phyloP scores from a whole-genome alignment of 64 coral and sea anemone genomes.

The Dendrophyllia cribrosa region DNA sequence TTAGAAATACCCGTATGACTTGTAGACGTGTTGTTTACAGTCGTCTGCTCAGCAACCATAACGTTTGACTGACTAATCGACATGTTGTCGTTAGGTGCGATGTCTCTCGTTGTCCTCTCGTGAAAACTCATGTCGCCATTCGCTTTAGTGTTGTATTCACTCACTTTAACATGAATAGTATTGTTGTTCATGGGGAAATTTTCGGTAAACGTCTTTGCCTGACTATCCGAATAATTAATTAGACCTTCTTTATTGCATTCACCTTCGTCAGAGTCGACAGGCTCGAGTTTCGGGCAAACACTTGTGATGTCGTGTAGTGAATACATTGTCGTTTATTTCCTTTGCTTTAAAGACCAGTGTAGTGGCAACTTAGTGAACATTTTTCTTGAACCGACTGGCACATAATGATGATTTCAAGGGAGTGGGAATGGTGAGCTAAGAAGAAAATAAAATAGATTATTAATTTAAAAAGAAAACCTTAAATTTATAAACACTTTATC shows the following conservation, averaged over 20 bases:
- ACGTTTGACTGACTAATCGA: not conserved
- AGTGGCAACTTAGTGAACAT: too few species aligned
- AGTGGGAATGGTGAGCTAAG: too few species aligned
- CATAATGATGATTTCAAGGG: too few species aligned
- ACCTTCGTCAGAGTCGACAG: not conserved
- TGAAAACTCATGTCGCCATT: not conserved
- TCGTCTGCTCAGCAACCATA: not conserved
- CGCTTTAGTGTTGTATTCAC: not conserved
- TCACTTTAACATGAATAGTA: not conserved
- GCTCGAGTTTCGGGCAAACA: constrained; percentile 32
- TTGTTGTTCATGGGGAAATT: constrained; percentile 1
- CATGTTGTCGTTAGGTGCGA: not conserved
- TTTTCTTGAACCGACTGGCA: too few species aligned
- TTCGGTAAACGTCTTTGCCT: not conserved
- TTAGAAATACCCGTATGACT: not conserved
- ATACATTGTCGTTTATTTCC: constrained; percentile 7
- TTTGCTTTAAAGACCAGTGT: too few species aligned
- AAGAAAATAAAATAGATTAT: too few species aligned
- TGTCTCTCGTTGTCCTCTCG: not conserved
- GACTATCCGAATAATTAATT: not conserved
- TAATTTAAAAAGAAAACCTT: too few species aligned
- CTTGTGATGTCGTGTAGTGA: constrained; percentile 31
- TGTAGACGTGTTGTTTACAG: not conserved
- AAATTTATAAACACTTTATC: too few species aligned
- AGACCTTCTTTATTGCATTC: not conserved